phyloP scores from a whole-genome alignment of 30 jellyfish, hydroid and myxozoan species.

The Chironex yamaguchii region DNA sequence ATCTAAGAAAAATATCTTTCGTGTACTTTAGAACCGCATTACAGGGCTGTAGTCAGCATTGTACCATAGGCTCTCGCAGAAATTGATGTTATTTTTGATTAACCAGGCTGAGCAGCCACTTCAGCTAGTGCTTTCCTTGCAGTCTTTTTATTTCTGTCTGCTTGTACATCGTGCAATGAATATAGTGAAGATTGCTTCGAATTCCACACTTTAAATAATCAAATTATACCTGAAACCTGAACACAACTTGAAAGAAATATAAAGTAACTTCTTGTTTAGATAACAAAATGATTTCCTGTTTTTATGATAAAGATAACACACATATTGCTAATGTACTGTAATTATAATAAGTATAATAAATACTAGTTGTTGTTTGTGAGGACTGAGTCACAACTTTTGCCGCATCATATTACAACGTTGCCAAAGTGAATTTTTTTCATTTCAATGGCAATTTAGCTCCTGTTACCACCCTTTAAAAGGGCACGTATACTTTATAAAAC shows the following conservation, averaged over 20 bases:
- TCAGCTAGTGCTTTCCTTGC: constrained; percentile 49
- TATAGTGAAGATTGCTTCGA: constrained; percentile 1
- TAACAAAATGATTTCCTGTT: no score
- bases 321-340: no score
- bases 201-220: constrained; percentile 5
- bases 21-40: constrained; percentile 53
- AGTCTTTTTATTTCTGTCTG: constrained; percentile 43
- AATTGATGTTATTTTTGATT: constrained; percentile 26
- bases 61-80: constrained; percentile 28
- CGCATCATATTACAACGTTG: no score
- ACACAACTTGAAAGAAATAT: background rate
- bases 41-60: constrained; percentile 23
- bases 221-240: background rate
- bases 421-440: no score
- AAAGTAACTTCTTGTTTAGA: constrained; percentile 2
- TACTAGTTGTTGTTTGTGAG: no score
- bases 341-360: no score
- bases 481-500: no score
- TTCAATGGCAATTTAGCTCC: no score
- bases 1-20: constrained; percentile 41
- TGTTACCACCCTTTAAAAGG: no score
- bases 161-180: constrained; percentile 10
- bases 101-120: constrained; percentile 55
- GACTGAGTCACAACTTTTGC: no score
- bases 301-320: no score